Evolutionary conservation across 2,888 invertebrate species (phyloP).

Genomic region (Branchellion lobata): DNA sequence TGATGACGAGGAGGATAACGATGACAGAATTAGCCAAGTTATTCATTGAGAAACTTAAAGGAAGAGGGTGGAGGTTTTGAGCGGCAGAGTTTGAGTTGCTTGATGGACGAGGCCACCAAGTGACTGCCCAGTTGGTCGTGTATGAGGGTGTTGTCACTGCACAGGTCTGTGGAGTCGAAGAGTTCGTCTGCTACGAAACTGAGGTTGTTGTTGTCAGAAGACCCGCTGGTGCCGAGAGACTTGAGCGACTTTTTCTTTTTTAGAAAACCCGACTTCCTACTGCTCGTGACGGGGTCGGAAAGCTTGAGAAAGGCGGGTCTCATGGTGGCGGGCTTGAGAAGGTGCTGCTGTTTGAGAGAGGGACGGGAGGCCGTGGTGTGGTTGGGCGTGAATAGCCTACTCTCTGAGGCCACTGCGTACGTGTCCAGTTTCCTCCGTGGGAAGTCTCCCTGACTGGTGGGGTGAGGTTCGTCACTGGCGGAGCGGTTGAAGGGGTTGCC

Average conservation of each 20-base stretch:
- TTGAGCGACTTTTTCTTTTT: conserved; percentile 18
- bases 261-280: neutral
- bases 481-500: conserved; percentile 41
- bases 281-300: neutral
- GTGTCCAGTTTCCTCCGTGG: neutral
- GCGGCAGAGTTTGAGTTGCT: conserved; percentile 31
- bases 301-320: conserved; percentile 41
- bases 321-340: conserved; percentile 33
- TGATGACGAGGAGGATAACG: too few relatives aligned
- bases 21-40: too few relatives aligned
- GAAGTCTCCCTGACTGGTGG: neutral
- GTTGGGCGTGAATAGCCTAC: conserved; percentile 15
- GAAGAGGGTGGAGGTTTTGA: conserved; percentile 26
- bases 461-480: conserved; percentile 41
- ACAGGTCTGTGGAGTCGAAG: conserved; percentile 16
- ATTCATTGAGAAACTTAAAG: too few relatives aligned
- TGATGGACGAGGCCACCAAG: conserved; percentile 31
- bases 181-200: conserved; percentile 39
- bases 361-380: neutral
- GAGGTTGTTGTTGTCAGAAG: conserved; percentile 41
- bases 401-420: conserved; percentile 34
- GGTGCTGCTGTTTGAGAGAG: neutral
- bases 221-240: conserved; percentile 28
- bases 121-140: conserved; percentile 39
- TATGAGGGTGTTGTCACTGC: conserved; percentile 19